phyloP scores from a whole-genome alignment of 1,140 invertebrate species.

The Goniozus legneri region DNA sequence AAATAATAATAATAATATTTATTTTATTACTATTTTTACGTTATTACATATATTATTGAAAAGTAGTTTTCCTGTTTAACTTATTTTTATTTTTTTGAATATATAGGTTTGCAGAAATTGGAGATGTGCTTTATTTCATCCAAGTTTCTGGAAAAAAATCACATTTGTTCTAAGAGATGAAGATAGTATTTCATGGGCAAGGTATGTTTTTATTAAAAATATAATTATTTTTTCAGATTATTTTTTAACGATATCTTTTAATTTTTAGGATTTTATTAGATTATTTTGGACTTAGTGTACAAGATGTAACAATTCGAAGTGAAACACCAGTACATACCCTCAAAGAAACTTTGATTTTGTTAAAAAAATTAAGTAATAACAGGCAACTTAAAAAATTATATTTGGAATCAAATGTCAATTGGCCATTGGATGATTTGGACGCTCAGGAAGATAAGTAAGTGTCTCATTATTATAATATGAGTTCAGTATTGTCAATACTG shows the following conservation, averaged over 20 bases:
- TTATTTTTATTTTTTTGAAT: slow-evolving; percentile 8
- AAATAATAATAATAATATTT: slow-evolving; percentile 9
- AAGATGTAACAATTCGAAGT: slow-evolving; percentile 45
- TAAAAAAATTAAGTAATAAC: slow-evolving; percentile 41
- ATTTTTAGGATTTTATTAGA: slow-evolving; percentile 36
- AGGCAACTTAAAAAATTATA: slow-evolving; percentile 44
- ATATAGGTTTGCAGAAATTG: slow-evolving; percentile 59
- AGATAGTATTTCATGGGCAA: slow-evolving; percentile 45
- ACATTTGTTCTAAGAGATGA: slow-evolving; percentile 45
- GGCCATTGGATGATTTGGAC: slow-evolving; percentile 22
- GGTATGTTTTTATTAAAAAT: slow-evolving; percentile 14
- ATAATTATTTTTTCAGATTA: neutral
- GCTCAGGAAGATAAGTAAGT: slow-evolving; percentile 30
- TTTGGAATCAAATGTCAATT: slow-evolving; percentile 41
- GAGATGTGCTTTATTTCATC: slow-evolving; percentile 62
- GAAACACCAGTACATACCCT: slow-evolving; percentile 26
- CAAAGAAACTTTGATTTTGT: slow-evolving; percentile 33
- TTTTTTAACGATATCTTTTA: neutral
- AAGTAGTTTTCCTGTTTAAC: neutral
- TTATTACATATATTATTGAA: neutral
- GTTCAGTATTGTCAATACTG: neutral
- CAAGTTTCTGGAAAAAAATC: slow-evolving; percentile 59
- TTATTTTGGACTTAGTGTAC: slow-evolving; percentile 45
- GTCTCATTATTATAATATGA: slow-evolving; percentile 1
- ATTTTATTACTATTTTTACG: neutral